Evolutionary conservation across 2,113 vertebrate species (phyloP).

Genomic region (Pterocles burchelli): DNA sequence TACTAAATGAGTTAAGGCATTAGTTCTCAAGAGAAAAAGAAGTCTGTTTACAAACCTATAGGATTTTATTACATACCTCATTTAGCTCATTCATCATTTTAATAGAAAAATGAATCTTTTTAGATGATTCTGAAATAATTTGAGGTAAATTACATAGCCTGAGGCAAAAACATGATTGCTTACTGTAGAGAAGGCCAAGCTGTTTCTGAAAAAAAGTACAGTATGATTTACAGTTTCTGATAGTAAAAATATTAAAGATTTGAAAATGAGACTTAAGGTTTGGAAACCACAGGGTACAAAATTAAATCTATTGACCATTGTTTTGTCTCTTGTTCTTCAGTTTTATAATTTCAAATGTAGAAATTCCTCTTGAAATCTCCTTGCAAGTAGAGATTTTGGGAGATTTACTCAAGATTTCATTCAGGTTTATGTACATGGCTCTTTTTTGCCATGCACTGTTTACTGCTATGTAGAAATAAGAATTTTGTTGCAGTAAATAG

Average conservation of each 20-base stretch:
- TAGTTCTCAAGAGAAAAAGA: constrained; percentile 74
- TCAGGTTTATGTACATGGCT: accelerated
- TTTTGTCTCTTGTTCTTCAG: not conserved
- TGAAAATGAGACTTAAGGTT: not conserved
- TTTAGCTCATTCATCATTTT: constrained; percentile 93
- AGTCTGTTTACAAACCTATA: constrained; percentile 88
- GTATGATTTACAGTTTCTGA: constrained; percentile 32
- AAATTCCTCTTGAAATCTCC: not conserved
- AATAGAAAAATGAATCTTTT: constrained; percentile 92
- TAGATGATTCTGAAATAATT: constrained; percentile 81
- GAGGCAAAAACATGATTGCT: constrained; percentile 76
- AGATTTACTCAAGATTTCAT: not conserved
- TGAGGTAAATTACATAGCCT: constrained; percentile 71
- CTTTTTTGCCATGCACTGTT: not conserved
- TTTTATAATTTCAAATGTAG: not conserved
- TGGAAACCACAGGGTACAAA: not conserved
- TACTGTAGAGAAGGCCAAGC: constrained; percentile 25
- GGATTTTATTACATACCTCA: constrained; percentile 96
- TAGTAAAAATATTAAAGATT: constrained; percentile 22
- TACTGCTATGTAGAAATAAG: not conserved
- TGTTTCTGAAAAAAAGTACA: not conserved
- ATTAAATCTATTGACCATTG: not conserved
- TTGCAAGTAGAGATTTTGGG: not conserved
- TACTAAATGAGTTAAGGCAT: constrained; percentile 77
- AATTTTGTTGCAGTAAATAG: not conserved